Evolutionary conservation across 2,113 vertebrate genomes (phyloP).

Genomic region (Pelvicachromis taeniatus): DNA sequence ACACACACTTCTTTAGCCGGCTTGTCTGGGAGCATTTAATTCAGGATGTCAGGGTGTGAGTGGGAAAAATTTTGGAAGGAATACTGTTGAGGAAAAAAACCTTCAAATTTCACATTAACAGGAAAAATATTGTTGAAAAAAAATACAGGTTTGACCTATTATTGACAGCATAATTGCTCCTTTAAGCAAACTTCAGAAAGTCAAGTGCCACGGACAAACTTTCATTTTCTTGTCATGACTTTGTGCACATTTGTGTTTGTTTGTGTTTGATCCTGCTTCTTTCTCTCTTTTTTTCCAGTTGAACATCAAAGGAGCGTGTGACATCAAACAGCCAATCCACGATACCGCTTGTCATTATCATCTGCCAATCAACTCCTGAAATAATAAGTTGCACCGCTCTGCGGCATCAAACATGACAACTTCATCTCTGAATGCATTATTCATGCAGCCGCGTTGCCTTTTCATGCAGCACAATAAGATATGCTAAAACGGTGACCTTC

Average conservation of each 20-base stretch:
- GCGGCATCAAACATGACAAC: slow-evolving; percentile 12
- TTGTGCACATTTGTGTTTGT: slow-evolving; percentile 3
- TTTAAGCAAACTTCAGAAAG: not conserved
- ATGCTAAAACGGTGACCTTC: slow-evolving; percentile 7
- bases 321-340: slow-evolving; percentile 39
- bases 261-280: not conserved
- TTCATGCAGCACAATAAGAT: not conserved
- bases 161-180: not conserved
- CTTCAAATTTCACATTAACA: not conserved
- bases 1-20: not conserved
- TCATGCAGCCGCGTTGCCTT: slow-evolving; percentile 18
- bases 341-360: slow-evolving; percentile 41
- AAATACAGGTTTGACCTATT: not conserved
- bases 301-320: slow-evolving; percentile 40
- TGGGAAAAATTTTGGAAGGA: not conserved
- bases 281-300: not conserved
- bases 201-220: not conserved
- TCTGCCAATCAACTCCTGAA: slow-evolving; percentile 53
- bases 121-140: not conserved
- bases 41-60: not conserved
- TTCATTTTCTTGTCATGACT: not conserved
- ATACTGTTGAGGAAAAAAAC: not conserved
- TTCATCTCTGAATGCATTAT: slow-evolving; percentile 40
- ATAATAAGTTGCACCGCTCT: slow-evolving; percentile 22
- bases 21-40: not conserved